Percentiles rank a stretch among this genome's conserved stretches.
Conservation (phyloP, 1,140 invertebrate genomes). For the Aphelinus atriplicis region DNA sequence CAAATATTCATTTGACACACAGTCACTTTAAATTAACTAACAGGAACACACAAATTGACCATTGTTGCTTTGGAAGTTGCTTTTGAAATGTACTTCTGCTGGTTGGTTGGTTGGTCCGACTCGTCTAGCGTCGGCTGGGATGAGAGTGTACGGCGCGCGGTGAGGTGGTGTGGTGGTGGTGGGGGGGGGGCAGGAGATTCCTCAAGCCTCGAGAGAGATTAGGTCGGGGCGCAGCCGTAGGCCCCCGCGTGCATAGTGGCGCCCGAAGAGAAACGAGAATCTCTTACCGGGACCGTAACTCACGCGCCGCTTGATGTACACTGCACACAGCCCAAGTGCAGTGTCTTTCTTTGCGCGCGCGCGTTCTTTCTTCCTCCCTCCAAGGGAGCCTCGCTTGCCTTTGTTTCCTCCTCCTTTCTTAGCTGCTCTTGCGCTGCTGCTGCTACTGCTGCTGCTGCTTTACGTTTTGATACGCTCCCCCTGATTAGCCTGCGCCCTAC, state of each 20-base stretch:
- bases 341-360: neutral
- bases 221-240: constrained; percentile 2
- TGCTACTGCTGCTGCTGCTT: neutral
- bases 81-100: no score
- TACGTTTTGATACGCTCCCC: neutral
- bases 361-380: neutral
- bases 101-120: no score
- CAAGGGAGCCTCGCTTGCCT: no score
- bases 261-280: constrained; percentile 26
- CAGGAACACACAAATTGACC: no score
- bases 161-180: neutral
- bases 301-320: neutral
- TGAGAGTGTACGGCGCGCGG: no score
- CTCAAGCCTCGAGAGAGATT: constrained; percentile 34
- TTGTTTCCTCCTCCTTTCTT: no score
- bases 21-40: no score
- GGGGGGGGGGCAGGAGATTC: neutral
- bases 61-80: no score
- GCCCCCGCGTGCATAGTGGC: neutral
- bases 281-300: constrained; percentile 23
- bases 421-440: no score
- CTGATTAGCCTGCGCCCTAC: neutral
- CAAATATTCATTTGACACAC: no score
- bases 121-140: no score
- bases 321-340: neutral